Conservation (phyloP, 2,113 vertebrate species). For the Chauna torquata region DNA sequence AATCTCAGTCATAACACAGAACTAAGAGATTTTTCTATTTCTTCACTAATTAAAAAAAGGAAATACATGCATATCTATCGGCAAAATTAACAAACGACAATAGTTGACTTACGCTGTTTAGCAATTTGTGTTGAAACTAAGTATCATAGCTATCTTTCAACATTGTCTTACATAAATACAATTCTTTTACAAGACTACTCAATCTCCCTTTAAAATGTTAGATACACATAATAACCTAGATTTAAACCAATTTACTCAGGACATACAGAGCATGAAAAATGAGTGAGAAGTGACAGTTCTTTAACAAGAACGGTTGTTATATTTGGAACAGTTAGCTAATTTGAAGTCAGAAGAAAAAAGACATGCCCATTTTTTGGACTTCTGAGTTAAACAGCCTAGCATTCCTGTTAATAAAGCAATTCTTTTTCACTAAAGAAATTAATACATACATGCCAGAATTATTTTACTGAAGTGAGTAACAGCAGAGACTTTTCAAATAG, state of each 20-base stretch:
- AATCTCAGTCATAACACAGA: background rate
- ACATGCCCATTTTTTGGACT: background rate
- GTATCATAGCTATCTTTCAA: background rate
- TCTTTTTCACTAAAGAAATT: background rate
- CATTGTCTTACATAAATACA: background rate
- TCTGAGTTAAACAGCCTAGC: background rate
- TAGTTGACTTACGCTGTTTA: background rate
- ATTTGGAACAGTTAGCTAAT: background rate
- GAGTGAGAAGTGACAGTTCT: background rate
- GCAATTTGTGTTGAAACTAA: background rate
- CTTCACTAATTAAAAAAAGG: background rate
- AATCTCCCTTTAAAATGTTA: background rate
- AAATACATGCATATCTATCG: background rate
- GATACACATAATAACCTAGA: background rate
- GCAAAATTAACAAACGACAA: background rate
- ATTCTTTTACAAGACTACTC: background rate
- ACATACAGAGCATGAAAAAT: background rate
- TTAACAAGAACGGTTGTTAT: constrained; percentile 4
- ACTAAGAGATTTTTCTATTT: background rate
- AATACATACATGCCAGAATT: background rate
- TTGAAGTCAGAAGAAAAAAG: background rate
- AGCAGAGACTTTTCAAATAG: background rate
- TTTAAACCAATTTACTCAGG: background rate
- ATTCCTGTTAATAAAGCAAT: background rate
- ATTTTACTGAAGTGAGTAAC: background rate